Evolutionary conservation across 2,888 invertebrate genomes (phyloP).

Genomic region (Drosophila birchii): DNA sequence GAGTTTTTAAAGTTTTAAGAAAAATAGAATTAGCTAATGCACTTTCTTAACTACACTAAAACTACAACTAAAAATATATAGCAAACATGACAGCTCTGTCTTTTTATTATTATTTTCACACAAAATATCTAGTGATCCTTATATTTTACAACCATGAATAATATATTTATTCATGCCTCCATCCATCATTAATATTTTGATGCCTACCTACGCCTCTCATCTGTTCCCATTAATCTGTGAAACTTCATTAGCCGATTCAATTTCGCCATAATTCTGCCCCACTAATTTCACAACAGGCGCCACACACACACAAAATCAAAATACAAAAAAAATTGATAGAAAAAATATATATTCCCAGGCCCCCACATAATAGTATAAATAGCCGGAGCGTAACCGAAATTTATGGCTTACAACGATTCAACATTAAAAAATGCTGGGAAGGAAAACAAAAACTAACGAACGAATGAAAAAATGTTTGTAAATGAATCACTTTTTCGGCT

Average conservation of each 20-base stretch:
- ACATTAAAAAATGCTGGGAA: constrained; percentile 65
- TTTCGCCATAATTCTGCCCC: constrained; percentile 76
- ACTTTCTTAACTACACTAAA: no score
- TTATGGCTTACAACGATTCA: constrained; percentile 78
- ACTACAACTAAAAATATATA: no score
- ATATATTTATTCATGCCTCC: constrained; percentile 18
- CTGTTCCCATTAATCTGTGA: constrained; percentile 35
- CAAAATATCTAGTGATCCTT: constrained; percentile 1
- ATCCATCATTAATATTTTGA: constrained; percentile 22
- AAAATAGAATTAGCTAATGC: no score
- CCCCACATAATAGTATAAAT: constrained; percentile 54
- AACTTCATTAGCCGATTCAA: constrained; percentile 69
- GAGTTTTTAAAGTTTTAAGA: no score
- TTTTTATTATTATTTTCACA: not conserved
- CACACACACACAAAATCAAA: constrained; percentile 25
- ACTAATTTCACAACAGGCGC: constrained; percentile 77
- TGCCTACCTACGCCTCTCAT: constrained; percentile 16
- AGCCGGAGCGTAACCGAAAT: constrained; percentile 68
- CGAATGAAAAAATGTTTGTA: constrained; percentile 61
- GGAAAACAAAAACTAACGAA: constrained; percentile 29
- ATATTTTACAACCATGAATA: constrained; percentile 12
- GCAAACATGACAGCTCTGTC: not conserved
- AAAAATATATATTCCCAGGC: constrained; percentile 66
- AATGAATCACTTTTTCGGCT: constrained; percentile 77
- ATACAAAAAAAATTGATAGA: constrained; percentile 1